Evolutionary conservation across 2,888 invertebrate species (phyloP).

Genomic region (Poecilobothrus nobilitatus): DNA sequence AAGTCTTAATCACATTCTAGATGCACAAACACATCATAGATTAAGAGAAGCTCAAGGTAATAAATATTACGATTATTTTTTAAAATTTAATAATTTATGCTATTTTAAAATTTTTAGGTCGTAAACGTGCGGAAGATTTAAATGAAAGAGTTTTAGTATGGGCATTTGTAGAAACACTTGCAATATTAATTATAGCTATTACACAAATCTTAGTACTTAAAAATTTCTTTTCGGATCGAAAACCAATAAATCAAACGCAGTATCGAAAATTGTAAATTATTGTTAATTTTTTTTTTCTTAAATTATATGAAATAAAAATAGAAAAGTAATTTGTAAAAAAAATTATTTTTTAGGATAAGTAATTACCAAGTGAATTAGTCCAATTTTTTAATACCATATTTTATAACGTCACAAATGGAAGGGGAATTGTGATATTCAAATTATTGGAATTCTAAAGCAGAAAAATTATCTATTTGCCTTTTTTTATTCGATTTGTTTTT

Average conservation of each 20-base stretch:
- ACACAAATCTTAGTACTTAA: constrained; percentile 85
- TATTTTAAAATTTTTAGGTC: constrained; percentile 41
- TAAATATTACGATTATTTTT: background rate
- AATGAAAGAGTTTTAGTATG: constrained; percentile 91
- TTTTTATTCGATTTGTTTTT: no score
- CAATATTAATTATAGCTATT: constrained; percentile 76
- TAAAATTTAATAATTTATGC: background rate
- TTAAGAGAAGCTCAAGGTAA: constrained; percentile 79
- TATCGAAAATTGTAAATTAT: constrained; percentile 34
- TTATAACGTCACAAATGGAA: no score
- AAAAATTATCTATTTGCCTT: no score
- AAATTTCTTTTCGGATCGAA: constrained; percentile 79
- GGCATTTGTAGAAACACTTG: constrained; percentile 81
- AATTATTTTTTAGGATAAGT: constrained; percentile 1
- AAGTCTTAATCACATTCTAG: constrained; percentile 76
- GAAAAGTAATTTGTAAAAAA: background rate
- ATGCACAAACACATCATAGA: constrained; percentile 95
- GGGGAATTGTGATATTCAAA: no score
- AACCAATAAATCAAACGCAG: constrained; percentile 44
- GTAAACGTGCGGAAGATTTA: constrained; percentile 92
- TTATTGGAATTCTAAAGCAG: no score
- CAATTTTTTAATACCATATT: background rate
- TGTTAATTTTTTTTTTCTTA: background rate
- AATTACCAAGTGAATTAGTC: constrained; percentile 1
- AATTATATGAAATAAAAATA: background rate